A percentile compares a stretch with the other conserved stretches of the same genome.
These are phyloP conservation scores for Eolophus roseicapilla DNA, from an alignment of 2,113 vertebrate genomes.

Conservation along the genomic window DNA sequence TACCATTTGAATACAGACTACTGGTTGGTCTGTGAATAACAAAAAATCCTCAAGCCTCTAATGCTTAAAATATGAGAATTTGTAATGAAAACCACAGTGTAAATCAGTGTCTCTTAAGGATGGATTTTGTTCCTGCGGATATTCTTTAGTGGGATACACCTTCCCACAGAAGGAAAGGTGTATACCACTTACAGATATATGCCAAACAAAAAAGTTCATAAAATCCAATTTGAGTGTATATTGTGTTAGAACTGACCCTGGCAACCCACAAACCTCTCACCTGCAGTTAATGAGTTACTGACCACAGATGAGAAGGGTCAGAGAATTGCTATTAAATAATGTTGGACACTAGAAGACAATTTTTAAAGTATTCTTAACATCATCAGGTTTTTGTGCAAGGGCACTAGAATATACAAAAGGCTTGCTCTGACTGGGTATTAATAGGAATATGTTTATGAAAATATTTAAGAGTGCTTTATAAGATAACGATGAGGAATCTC, in stretches of 20 bases:
- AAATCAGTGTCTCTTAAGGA: neutral
- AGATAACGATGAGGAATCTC: neutral
- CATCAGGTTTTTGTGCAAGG: neutral
- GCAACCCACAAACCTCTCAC: neutral
- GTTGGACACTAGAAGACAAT: neutral
- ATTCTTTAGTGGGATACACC: neutral
- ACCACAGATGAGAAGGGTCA: neutral
- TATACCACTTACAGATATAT: neutral
- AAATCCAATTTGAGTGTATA: neutral
- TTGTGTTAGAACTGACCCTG: neutral
- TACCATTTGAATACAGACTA: neutral
- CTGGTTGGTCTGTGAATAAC: neutral
- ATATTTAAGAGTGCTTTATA: neutral
- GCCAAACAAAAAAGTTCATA: neutral
- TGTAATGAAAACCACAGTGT: neutral
- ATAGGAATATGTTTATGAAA: neutral
- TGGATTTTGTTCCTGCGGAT: neutral
- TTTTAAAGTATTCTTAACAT: neutral
- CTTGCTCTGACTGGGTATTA: neutral
- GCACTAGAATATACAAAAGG: neutral
- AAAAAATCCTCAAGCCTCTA: neutral
- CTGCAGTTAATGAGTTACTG: neutral
- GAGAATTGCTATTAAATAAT: neutral
- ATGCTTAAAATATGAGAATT: neutral
- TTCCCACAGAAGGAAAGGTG: neutral